Evolutionary conservation across 2,888 invertebrate genomes (phyloP), one percentile per base, ranked within the genome.

Genomic region (Therioaphis trifolii): DNA sequence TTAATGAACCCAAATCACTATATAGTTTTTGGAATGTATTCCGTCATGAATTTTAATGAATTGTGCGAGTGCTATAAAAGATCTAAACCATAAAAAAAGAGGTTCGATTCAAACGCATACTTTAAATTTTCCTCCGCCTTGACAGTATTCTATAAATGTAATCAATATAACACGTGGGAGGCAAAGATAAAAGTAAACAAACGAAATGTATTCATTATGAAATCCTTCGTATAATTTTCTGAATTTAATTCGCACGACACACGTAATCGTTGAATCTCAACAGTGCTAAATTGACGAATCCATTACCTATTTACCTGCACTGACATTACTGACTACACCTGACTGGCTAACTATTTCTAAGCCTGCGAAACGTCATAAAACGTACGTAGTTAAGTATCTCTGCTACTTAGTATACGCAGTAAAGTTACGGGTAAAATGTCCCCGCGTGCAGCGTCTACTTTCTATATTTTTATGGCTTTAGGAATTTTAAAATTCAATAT

Each of bases 1-100:
- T 52, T 69, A 71, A 79, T 79, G 27, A 61, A 71, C 35, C 15
- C 5, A 24, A 43, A 61, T 58, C 46, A 5, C 27, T 29, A 58
- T 35, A 35, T 27, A 46, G 24, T 49, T 72, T 29, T 35, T 9
- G 15, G 1, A 24, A 61, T 29, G 24, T 72, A 71, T 46, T 80
- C 18, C 9, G 27, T 55, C 71, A 79, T 69, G 69, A 79, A 79
- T 79, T 69, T 79, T 79, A 79, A 80, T 63, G 11, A 80, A 35
- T 61, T 29, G 18, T 43, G 46, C 21, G 49, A 61, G 61, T 43
- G 15, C 46, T 21, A 14, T 29, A 49, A 71, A 15, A 72, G 71
- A 80, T 61, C 72, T 72, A 72, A 71, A 29, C 18, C 7, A 52
- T 46, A 18, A 80, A 69, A 79, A 58, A n/a, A 40, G 63, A 68